These are phyloP conservation scores for Tortricodes alternella DNA, from an alignment of 2,888 invertebrate genomes.

Conservation along the genomic window DNA sequence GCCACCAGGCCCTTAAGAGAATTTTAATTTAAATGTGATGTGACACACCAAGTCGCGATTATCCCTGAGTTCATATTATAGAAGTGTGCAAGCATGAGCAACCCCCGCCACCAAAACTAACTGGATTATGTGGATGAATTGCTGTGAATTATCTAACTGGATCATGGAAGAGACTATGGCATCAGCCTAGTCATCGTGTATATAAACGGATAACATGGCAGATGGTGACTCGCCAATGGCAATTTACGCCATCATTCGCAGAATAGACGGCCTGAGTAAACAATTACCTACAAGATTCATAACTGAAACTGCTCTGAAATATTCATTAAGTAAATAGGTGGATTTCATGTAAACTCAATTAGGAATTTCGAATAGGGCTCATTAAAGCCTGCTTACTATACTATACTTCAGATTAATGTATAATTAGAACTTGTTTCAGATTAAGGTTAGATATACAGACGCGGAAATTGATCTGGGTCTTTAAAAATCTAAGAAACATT, in stretches of 20 bases:
- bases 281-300: conserved; percentile 7
- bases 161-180: too few relatives aligned
- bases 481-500: conserved; percentile 6
- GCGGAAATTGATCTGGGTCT: conserved; percentile 9
- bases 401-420: neutral
- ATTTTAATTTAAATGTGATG: too few relatives aligned
- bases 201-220: too few relatives aligned
- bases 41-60: too few relatives aligned
- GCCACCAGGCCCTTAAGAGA: too few relatives aligned
- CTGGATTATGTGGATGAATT: too few relatives aligned
- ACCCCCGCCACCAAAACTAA: too few relatives aligned
- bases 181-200: too few relatives aligned
- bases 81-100: too few relatives aligned
- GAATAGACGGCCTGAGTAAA: neutral
- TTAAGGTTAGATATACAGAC: neutral
- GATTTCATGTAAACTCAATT: neutral
- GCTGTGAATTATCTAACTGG: too few relatives aligned
- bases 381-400: neutral
- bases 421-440: neutral
- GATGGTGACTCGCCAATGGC: too few relatives aligned
- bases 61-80: too few relatives aligned
- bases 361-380: neutral
- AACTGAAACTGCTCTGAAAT: neutral
- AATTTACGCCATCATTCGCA: neutral
- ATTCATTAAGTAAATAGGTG: conserved; percentile 1